A percentile compares a stretch with the other conserved stretches of the same genome.
Evolutionary conservation across 2,797 vertebrate species (phyloP).

Genomic region (Bradypodion ventrale): DNA sequence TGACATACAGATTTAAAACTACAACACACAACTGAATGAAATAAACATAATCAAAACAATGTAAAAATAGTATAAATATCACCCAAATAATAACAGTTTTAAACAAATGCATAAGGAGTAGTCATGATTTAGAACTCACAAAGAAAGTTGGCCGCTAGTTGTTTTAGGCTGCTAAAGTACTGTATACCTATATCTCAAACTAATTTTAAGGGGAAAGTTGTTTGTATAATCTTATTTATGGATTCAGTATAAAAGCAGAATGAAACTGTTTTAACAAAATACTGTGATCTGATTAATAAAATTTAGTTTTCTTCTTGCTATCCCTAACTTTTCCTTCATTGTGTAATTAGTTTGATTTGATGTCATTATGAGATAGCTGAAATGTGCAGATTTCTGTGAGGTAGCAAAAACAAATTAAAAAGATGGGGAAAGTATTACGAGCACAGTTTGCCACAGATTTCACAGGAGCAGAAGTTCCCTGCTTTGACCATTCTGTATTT

Average conservation of each 20-base stretch:
- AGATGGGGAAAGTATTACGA: no score
- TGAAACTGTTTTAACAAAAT: constrained; percentile 5
- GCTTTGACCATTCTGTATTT: constrained; percentile 24
- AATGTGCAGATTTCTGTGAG: neutral
- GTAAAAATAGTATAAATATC: no score
- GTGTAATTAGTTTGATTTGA: neutral
- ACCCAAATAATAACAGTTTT: no score
- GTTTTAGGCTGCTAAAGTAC: no score
- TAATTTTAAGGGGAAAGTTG: neutral
- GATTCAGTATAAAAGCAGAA: constrained; percentile 39
- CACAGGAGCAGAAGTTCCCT: neutral
- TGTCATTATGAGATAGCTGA: constrained; percentile 16
- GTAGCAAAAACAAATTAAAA: no score
- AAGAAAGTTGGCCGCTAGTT: neutral
- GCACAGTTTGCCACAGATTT: neutral
- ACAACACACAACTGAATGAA: no score
- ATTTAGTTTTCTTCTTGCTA: constrained; percentile 20
- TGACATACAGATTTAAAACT: no score
- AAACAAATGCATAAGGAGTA: no score
- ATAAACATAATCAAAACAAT: no score
- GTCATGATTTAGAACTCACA: no score
- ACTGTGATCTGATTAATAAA: neutral
- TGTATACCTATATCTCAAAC: no score
- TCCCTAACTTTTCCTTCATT: constrained; percentile 42
- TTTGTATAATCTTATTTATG: neutral